phyloP scores from a whole-genome alignment of 2,888 invertebrate genomes.

The Hirtodrosophila duncani region DNA sequence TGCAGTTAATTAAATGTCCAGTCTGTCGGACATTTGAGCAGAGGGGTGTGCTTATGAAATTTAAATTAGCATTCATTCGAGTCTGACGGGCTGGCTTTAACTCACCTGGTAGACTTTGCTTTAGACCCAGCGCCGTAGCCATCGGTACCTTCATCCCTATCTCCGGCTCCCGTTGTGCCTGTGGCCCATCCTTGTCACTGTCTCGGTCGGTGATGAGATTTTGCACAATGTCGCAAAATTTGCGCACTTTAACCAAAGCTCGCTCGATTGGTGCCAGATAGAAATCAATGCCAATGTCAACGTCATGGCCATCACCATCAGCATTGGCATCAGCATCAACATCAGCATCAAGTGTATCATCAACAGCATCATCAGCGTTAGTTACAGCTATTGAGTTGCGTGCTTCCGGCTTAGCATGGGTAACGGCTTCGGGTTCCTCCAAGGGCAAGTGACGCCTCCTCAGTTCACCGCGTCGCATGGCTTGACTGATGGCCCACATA shows the following conservation, averaged over 20 bases:
- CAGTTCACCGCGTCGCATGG: slow-evolving; percentile 33
- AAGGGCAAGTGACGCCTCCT: slow-evolving; percentile 33
- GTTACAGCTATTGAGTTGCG: slow-evolving; percentile 22
- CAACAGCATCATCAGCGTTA: slow-evolving; percentile 15
- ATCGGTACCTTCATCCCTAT: too few species aligned
- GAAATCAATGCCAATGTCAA: slow-evolving; percentile 27
- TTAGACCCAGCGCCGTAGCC: too few species aligned
- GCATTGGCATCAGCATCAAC: slow-evolving; percentile 3
- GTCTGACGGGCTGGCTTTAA: too few species aligned
- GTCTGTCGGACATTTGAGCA: slow-evolving; percentile 24
- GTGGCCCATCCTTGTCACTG: slow-evolving; percentile 6
- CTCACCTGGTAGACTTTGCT: slow-evolving; percentile 16
- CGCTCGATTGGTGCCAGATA: slow-evolving; percentile 50
- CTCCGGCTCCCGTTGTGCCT: too few species aligned
- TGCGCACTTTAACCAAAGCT: slow-evolving; percentile 51
- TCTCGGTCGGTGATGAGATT: slow-evolving; percentile 52
- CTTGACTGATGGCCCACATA: slow-evolving; percentile 53
- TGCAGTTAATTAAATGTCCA: slow-evolving; percentile 55
- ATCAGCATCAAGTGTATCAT: slow-evolving; percentile 6
- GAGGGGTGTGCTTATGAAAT: slow-evolving; percentile 7
- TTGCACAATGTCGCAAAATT: slow-evolving; percentile 59
- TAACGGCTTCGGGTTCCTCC: slow-evolving; percentile 24
- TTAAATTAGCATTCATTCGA: slow-evolving; percentile 2
- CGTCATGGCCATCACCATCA: slow-evolving; percentile 10
- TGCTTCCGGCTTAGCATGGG: slow-evolving; percentile 35